These are phyloP conservation scores for Cisticola juncidis DNA, from an alignment of 2,113 vertebrate species.

Conservation along the genomic window DNA sequence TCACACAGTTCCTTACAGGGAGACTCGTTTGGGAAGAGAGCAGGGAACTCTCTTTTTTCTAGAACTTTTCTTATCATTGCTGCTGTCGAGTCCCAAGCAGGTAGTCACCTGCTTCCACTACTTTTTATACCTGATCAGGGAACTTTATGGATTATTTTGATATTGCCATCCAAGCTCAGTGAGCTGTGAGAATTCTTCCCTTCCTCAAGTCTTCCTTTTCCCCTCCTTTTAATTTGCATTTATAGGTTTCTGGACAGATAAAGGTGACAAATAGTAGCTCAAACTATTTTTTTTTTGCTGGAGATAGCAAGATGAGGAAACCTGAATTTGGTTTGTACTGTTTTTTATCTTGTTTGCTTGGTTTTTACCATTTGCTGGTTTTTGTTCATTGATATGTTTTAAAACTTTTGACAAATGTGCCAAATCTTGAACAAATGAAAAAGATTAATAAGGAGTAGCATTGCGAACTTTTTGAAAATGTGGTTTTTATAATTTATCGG, in stretches of 20 bases:
- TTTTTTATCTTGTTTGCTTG: background rate
- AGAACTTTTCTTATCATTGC: background rate
- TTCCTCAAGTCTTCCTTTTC: background rate
- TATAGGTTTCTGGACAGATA: background rate
- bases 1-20: background rate
- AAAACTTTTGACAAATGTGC: background rate
- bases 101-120: background rate
- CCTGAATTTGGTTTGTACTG: background rate
- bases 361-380: background rate
- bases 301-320: background rate
- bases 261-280: background rate
- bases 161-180: background rate
- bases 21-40: background rate
- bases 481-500: background rate
- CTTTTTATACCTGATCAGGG: background rate
- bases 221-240: background rate
- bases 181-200: background rate
- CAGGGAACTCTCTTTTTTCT: background rate
- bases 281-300: background rate
- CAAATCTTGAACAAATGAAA: background rate
- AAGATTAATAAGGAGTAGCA: background rate
- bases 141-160: background rate
- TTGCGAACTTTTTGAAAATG: background rate
- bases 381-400: background rate
- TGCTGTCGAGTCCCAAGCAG: fast-evolving